Base-by-base conservation (phyloP, 2,113 vertebrate genomes). In the Helogale parvula region DNA sequence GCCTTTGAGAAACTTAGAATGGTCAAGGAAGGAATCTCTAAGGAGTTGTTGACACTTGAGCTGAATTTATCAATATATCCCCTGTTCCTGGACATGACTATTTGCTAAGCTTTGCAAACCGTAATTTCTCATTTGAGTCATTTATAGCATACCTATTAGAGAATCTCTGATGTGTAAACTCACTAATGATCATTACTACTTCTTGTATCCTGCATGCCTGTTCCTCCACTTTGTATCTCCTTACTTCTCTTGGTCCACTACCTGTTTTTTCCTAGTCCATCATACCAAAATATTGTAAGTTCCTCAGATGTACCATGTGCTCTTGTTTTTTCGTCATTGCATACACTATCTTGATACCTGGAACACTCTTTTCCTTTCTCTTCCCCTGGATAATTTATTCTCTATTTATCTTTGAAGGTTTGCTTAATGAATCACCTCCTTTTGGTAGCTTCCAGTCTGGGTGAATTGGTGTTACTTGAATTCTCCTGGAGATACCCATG, bases 401-500 rank as follows among this genome's bases (percentile, higher is more conserved):
- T 23, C n/a, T 66, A 1, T 11, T 50, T 66, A 15, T 35, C 19
- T 47, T 63, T n/a, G 7, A 33, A 52, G 33, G 9, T 41, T 77
- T 66, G 33, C 38, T 3, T 7, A 29, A 33, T 72, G 27, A 19
- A 38, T 84, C 2, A 9, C 29, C 54, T 83, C 60, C 23, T 88
- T 45, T 69, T 23, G 14, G 76, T 50, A 45, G 17, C 74, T 9
- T 60, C 41, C 9, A 1, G 19, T 71, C 63, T 27, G 16, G 35
- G 5, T 19, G 76, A 66, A 38, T 50, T 15, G 14, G 27, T 3
- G 21, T 6, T 19, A 11, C 17, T 31, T 41, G 23, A 16, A 12
- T 38, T 21, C 16, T 41, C 23, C 41, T 11, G 0, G 63, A 7
- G 1, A 25, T 3, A 19, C 21, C 38, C 5, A 1, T 2, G 3